Conservation (phyloP, 2,888 invertebrate genomes). For the Theretra japonica region DNA sequence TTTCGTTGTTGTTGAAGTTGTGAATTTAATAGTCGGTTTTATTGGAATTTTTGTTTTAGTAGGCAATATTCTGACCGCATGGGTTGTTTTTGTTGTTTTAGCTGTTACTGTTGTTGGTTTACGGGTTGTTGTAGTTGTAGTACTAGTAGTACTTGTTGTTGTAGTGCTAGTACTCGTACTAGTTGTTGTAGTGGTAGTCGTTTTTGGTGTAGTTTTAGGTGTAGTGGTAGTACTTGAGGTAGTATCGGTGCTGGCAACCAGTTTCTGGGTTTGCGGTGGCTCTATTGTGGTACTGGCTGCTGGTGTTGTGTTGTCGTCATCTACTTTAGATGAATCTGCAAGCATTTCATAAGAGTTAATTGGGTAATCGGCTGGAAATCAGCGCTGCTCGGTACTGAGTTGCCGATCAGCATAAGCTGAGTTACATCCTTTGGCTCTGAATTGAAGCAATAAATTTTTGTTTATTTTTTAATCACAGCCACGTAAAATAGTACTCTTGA, state of each 20-base stretch:
- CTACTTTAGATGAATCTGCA: conserved; percentile 38
- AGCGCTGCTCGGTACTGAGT: too few species aligned
- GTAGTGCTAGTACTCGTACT: conserved; percentile 39
- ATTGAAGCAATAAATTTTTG: too few species aligned
- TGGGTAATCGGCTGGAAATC: too few species aligned
- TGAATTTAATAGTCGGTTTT: conserved; percentile 35
- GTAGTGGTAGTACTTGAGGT: conserved; percentile 37
- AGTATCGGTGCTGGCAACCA: conserved; percentile 49
- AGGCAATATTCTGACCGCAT: conserved; percentile 34
- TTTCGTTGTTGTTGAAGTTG: conserved; percentile 33
- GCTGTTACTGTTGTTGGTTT: conserved; percentile 39
- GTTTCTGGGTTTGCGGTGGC: conserved; percentile 58
- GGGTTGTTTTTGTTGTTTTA: conserved; percentile 34
- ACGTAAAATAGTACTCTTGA: too few species aligned
- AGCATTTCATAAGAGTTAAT: neutral
- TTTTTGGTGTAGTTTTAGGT: conserved; percentile 38
- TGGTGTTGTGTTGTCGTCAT: conserved; percentile 22
- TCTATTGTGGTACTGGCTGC: conserved; percentile 31
- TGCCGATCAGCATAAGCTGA: too few species aligned
- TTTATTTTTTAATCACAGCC: too few species aligned
- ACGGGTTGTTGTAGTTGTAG: conserved; percentile 38
- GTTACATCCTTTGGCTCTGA: too few species aligned
- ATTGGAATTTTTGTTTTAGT: conserved; percentile 35
- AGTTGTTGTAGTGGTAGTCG: conserved; percentile 40
- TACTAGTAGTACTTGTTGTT: conserved; percentile 38